phyloP scores from a whole-genome alignment of 2,113 vertebrate species.

The Okapia johnstoni region DNA sequence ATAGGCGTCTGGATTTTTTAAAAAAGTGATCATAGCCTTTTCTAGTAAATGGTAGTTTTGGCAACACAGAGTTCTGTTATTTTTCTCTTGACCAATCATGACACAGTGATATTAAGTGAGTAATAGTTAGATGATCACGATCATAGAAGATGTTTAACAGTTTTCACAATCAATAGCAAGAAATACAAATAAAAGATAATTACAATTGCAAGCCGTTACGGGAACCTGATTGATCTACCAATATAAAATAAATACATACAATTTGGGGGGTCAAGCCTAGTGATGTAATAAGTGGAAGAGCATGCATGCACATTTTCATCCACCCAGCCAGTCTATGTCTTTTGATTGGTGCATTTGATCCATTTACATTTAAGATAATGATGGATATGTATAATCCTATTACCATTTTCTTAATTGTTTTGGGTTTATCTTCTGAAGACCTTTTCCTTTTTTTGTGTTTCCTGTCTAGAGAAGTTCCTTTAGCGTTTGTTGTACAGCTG shows the following conservation, averaged over 20 bases:
- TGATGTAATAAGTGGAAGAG: neutral
- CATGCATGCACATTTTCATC: neutral
- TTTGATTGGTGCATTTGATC: neutral
- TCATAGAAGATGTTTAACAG: neutral
- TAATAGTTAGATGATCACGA: neutral
- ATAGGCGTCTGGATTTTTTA: neutral
- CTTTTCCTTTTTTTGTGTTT: neutral
- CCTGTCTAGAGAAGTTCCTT: neutral
- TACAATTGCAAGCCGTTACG: accelerated
- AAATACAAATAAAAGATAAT: neutral
- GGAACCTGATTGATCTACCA: neutral
- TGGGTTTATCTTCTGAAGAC: neutral
- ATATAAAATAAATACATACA: neutral
- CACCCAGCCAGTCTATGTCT: neutral
- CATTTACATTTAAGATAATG: neutral
- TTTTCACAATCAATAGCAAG: neutral
- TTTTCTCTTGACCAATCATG: neutral
- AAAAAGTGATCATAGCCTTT: neutral
- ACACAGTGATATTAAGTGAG: neutral
- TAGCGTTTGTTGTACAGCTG: neutral
- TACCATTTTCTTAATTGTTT: neutral
- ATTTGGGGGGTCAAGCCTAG: neutral
- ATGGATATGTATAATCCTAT: neutral
- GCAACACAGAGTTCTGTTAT: neutral
- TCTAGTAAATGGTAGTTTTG: neutral